A percentile compares a stretch with the other conserved stretches of the same genome.
These are phyloP conservation scores for Listrodromus nycthemerus DNA, from an alignment of 2,888 invertebrate species.

Conservation along the genomic window DNA sequence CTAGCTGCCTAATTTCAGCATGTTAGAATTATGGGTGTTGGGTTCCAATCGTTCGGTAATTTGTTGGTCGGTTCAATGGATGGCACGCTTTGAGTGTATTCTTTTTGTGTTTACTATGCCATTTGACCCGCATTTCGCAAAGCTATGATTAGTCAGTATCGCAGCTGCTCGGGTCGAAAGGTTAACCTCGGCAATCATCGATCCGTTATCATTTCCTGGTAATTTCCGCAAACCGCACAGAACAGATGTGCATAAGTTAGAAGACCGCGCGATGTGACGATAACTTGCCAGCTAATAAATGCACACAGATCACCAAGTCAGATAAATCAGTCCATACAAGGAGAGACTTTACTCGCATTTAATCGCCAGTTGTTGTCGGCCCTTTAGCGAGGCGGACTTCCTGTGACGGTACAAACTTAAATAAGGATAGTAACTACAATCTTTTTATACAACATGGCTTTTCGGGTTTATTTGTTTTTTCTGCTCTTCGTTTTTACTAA, in stretches of 20 bases:
- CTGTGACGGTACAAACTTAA: background rate
- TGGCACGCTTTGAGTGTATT: no score
- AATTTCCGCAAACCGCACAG: slow-evolving; percentile 9
- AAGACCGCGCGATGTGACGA: background rate
- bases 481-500: background rate
- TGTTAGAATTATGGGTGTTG: no score
- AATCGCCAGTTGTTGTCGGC: background rate
- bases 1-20: no score
- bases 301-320: slow-evolving; percentile 6
- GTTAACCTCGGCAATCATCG: background rate
- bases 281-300: background rate
- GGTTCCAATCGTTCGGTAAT: no score
- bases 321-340: slow-evolving; percentile 2
- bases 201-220: slow-evolving; percentile 5
- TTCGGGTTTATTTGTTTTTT: background rate
- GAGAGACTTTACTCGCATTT: slow-evolving; percentile 5
- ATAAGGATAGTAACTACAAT: background rate
- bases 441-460: background rate
- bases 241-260: slow-evolving; percentile 13
- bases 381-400: background rate
- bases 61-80: no score
- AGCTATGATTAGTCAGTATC: no score
- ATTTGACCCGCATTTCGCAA: no score
- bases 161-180: background rate
- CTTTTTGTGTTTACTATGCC: no score